These are phyloP conservation scores for Condylura cristata DNA, from an alignment of 2,113 vertebrate species.

Conservation along the genomic window DNA sequence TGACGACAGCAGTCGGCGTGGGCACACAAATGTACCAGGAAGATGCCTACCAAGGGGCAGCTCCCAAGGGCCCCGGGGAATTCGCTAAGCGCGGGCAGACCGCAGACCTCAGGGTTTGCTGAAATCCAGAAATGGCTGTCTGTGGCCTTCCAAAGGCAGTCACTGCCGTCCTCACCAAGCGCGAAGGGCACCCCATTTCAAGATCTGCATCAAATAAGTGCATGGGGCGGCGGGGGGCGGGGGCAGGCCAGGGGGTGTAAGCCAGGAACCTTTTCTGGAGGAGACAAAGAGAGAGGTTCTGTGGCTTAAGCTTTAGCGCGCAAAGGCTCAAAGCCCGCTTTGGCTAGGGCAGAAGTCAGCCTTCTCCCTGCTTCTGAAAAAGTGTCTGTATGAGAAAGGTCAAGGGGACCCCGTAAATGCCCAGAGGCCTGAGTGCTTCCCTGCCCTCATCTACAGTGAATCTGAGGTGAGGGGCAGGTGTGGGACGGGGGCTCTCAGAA, in stretches of 20 bases:
- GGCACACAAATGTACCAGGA: background rate
- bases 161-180: background rate
- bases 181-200: background rate
- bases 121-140: background rate
- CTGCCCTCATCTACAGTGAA: background rate
- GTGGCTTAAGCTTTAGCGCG: background rate
- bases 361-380: background rate
- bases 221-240: too few species aligned
- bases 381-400: background rate
- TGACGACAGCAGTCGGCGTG: fast-evolving
- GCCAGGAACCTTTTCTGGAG: background rate
- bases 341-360: background rate
- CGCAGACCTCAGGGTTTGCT: background rate
- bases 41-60: background rate
- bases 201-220: too few species aligned
- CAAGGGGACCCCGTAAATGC: background rate
- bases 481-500: background rate
- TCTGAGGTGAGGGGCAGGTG: background rate
- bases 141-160: background rate
- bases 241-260: background rate
- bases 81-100: too few species aligned
- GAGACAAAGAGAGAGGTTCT: background rate
- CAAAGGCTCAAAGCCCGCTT: background rate
- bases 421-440: background rate
- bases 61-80: too few species aligned